These are phyloP conservation scores for Synergus umbraculus DNA, from an alignment of 2,888 invertebrate species.

Conservation along the genomic window DNA sequence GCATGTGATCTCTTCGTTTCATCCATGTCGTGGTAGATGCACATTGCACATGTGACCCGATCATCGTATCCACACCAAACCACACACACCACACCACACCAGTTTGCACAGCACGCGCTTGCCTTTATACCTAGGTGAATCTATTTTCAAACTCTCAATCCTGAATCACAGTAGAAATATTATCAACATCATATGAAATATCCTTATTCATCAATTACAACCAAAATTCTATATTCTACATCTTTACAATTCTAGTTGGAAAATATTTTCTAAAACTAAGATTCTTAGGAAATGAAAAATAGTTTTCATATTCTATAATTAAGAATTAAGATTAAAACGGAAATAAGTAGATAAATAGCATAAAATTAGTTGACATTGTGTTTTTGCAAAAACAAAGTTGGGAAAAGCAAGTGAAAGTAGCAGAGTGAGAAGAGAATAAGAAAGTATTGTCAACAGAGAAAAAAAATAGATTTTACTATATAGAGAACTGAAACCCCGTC, in stretches of 20 bases:
- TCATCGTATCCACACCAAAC: not conserved
- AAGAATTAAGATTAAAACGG: no score
- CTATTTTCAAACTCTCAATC: not conserved
- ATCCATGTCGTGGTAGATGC: not conserved
- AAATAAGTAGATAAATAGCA: no score
- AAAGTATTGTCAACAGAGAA: constrained; percentile 6
- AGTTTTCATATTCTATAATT: no score
- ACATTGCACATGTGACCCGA: not conserved
- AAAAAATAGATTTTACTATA: not conserved
- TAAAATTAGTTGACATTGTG: no score
- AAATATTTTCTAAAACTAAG: no score
- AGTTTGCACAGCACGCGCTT: constrained; percentile 1
- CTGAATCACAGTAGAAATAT: not conserved
- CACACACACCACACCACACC: not conserved
- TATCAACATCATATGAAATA: not conserved
- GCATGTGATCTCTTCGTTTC: constrained; percentile 10
- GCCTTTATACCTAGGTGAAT: not conserved
- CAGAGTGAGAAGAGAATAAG: constrained; percentile 6
- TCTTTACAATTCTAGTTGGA: no score
- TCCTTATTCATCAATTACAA: no score
- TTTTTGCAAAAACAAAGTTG: not conserved
- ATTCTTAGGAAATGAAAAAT: no score
- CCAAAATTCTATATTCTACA: no score
- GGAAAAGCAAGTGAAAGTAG: constrained; percentile 12
- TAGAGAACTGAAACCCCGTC: not conserved